Evolutionary conservation across 2,888 invertebrate genomes (phyloP), one percentile per base, ranked within the genome.

Genomic region (Prenolepis imparis): DNA sequence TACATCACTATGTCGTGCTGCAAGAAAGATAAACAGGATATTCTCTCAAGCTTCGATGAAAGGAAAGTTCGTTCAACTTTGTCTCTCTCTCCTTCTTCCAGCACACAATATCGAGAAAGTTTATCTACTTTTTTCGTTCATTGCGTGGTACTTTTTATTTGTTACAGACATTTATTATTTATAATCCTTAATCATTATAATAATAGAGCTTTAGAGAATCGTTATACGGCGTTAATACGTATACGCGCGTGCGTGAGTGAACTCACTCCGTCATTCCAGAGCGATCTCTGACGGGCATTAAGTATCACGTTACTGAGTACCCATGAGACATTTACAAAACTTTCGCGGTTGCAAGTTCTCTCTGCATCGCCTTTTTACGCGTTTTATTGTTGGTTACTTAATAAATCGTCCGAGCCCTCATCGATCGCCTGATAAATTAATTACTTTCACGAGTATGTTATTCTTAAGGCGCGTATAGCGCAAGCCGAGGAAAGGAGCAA

Each of bases 131-230:
- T 82, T 87, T 72, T 87, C 84, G 84, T 77, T 87, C 66, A 84
- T 90, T 93, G 91, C 92, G 92, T 94, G 92, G 92, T 94, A 93
- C 90, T 91, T 91, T 93, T 94, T 94, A 94, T 94, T 94, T 92
- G 93, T 94, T 94, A 94, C 94, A 94, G 94, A 94, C 94, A 94
- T 94, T 93, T 91, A 94, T 92, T 93, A 93, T 93, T 92, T 91
- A 94, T 94, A 94, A 94, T 94, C 89, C 93, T 93, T 94, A 93
- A 90, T 92, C 90, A 85, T 93, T 93, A 93, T 92, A 92, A 91
- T 94, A 90, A 93, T 93, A 94, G 93, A 93, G 91, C 92, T 92
- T 93, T 90, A 93, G 93, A 92, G 91, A 93, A 93, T 89, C 87
- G 90, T 93, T 93, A 94, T 92, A 93, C 91, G 90, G 91, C 89